Evolutionary conservation across 2,797 vertebrate species (phyloP).

Genomic region (Helostoma temminkii): DNA sequence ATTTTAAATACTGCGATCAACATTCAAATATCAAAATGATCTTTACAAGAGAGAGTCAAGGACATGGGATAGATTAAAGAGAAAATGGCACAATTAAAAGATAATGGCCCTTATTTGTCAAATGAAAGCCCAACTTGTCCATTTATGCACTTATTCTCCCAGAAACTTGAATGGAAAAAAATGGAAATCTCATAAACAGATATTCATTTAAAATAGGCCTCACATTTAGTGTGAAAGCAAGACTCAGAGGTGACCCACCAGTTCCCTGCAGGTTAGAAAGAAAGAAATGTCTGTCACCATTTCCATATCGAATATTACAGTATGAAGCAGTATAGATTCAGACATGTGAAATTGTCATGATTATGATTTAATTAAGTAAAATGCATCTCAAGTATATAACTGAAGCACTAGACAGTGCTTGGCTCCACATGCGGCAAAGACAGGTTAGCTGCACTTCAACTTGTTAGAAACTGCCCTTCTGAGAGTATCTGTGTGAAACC

Average conservation of each 20-base stretch:
- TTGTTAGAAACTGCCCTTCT: conserved; percentile 33
- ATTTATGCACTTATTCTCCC: conserved; percentile 9
- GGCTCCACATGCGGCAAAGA: conserved; percentile 44
- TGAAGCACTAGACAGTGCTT: conserved; percentile 30
- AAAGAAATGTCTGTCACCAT: conserved; percentile 7
- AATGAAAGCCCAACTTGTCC: conserved; percentile 13
- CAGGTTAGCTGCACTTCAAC: conserved; percentile 38
- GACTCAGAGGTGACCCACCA: background rate
- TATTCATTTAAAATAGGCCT: conserved; percentile 3
- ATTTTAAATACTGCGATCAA: conserved; percentile 37
- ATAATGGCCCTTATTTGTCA: conserved; percentile 40
- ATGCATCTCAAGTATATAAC: conserved; percentile 26
- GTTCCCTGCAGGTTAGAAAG: conserved; percentile 9
- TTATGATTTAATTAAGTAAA: conserved; percentile 17
- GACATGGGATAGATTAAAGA: conserved; percentile 14
- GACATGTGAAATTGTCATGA: background rate
- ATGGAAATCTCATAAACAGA: background rate
- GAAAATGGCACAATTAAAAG: conserved; percentile 64
- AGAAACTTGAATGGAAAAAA: conserved; percentile 6
- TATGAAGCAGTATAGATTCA: conserved; percentile 11
- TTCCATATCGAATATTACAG: conserved; percentile 15
- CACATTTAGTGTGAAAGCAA: background rate
- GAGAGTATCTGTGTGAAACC: conserved; percentile 30
- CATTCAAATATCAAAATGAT: conserved; percentile 47
- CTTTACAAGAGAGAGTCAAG: conserved; percentile 33